A percentile compares a stretch with the other conserved stretches of the same genome.
These are phyloP conservation scores for Scleropages formosus DNA, from an alignment of 2,797 vertebrate genomes.

Conservation along the genomic window DNA sequence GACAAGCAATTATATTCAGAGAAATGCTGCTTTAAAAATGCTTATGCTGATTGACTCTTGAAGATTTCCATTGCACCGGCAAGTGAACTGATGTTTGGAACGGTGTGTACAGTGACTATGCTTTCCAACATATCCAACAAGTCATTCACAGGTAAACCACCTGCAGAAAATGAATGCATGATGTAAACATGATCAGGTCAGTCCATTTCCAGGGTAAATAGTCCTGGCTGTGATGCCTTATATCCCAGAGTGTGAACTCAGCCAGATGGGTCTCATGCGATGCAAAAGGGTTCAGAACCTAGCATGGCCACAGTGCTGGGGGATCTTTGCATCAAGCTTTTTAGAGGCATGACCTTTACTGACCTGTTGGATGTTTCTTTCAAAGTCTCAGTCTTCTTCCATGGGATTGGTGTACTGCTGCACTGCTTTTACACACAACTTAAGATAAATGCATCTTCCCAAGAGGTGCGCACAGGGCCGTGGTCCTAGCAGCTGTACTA, in stretches of 20 bases:
- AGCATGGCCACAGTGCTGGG: no score
- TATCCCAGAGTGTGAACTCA: conserved; percentile 41
- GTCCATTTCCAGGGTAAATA: conserved; percentile 35
- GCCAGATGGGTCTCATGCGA: conserved; percentile 17
- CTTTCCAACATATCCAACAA: neutral
- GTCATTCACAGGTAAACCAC: conserved; percentile 19
- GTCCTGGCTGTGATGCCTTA: conserved; percentile 42
- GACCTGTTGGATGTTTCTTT: neutral
- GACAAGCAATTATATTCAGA: conserved; percentile 28
- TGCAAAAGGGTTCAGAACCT: no score
- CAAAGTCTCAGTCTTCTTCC: no score
- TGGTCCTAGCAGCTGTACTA: no score
- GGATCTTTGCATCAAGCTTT: neutral
- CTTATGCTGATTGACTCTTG: conserved; percentile 39
- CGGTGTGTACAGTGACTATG: conserved; percentile 19
- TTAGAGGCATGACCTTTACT: neutral
- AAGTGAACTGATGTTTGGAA: conserved; percentile 24
- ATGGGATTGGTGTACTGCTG: no score
- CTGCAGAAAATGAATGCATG: conserved; percentile 14
- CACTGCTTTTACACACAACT: no score
- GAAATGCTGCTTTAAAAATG: conserved; percentile 47
- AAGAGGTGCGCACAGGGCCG: no score
- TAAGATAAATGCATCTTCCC: no score
- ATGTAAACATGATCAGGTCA: conserved; percentile 34
- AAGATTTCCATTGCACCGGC: conserved; percentile 33